Evolutionary conservation across 2,113 vertebrate genomes (phyloP).

Genomic region (Lethenteron reissneri): DNA sequence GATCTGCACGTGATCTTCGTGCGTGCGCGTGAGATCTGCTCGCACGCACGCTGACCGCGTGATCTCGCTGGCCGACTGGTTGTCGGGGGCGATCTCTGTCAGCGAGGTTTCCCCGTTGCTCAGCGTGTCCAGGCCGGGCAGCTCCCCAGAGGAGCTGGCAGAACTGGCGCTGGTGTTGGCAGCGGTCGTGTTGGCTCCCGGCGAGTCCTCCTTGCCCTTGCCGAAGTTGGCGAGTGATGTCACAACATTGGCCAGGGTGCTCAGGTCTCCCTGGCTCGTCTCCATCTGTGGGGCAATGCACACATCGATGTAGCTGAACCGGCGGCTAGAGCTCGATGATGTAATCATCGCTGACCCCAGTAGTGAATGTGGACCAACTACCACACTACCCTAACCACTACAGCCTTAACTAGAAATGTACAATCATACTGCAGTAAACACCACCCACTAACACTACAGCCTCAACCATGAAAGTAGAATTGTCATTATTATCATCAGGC

Average conservation of each 20-base stretch:
- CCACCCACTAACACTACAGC: too few species aligned
- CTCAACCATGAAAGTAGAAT: too few species aligned
- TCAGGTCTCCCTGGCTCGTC: slow-evolving; percentile 61
- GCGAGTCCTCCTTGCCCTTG: slow-evolving; percentile 9
- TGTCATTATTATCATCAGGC: too few species aligned
- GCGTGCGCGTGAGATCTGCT: not conserved
- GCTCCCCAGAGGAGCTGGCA: not conserved
- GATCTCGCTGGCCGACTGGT: slow-evolving; percentile 70
- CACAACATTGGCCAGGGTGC: slow-evolving; percentile 84
- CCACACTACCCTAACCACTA: too few species aligned
- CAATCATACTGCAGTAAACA: too few species aligned
- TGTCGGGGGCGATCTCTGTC: slow-evolving; percentile 49
- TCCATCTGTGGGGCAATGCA: slow-evolving; percentile 32
- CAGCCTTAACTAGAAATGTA: too few species aligned
- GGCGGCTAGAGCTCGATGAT: too few species aligned
- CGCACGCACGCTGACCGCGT: slow-evolving; percentile 37
- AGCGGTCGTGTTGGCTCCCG: not conserved
- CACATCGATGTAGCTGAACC: too few species aligned
- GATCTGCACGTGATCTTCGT: too few species aligned
- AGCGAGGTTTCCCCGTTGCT: slow-evolving; percentile 49
- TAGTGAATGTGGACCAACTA: too few species aligned
- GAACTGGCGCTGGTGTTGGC: too few species aligned
- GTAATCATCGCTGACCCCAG: too few species aligned
- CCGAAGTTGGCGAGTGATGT: slow-evolving; percentile 74
- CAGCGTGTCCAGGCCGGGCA: slow-evolving; percentile 29